A percentile compares a stretch with the other conserved stretches of the same genome.
Conservation (phyloP, 2,888 invertebrate genomes). For the Phrixothrix hirtus region DNA sequence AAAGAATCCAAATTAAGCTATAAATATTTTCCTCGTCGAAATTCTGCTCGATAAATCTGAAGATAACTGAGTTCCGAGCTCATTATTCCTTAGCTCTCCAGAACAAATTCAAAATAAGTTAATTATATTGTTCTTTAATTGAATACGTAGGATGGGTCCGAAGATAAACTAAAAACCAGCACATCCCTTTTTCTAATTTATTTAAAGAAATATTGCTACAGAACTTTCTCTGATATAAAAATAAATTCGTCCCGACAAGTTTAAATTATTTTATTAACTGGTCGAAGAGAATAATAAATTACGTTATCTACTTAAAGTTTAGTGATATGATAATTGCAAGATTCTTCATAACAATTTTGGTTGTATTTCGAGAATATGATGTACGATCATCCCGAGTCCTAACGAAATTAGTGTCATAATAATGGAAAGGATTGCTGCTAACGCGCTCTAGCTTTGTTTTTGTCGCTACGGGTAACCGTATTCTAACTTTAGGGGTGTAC, state of each 20-base stretch:
- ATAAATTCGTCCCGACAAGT: too few relatives aligned
- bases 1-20: slow-evolving; percentile 53
- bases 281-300: too few relatives aligned
- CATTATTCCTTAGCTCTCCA: slow-evolving; percentile 14
- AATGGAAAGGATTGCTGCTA: slow-evolving; percentile 44
- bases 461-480: slow-evolving; percentile 32
- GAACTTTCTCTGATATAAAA: too few relatives aligned
- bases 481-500: slow-evolving; percentile 29
- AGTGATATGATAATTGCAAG: too few relatives aligned
- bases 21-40: slow-evolving; percentile 55
- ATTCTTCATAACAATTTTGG: slow-evolving; percentile 18
- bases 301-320: too few relatives aligned
- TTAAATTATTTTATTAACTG: too few relatives aligned
- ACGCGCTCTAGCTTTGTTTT: slow-evolving; percentile 44
- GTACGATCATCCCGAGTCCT: slow-evolving; percentile 39
- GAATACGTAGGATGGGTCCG: slow-evolving; percentile 16
- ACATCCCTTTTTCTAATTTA: too few relatives aligned
- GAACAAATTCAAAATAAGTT: slow-evolving; percentile 27
- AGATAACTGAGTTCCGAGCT: slow-evolving; percentile 36
- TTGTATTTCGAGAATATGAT: slow-evolving; percentile 41
- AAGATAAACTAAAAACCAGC: too few relatives aligned
- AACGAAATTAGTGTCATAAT: slow-evolving; percentile 45
- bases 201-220: too few relatives aligned
- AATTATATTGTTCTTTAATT: slow-evolving; percentile 24
- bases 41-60: slow-evolving; percentile 50